These are phyloP conservation scores for Lagocephalus sceleratus DNA, from an alignment of 2,797 vertebrate genomes.

Conservation along the genomic window DNA sequence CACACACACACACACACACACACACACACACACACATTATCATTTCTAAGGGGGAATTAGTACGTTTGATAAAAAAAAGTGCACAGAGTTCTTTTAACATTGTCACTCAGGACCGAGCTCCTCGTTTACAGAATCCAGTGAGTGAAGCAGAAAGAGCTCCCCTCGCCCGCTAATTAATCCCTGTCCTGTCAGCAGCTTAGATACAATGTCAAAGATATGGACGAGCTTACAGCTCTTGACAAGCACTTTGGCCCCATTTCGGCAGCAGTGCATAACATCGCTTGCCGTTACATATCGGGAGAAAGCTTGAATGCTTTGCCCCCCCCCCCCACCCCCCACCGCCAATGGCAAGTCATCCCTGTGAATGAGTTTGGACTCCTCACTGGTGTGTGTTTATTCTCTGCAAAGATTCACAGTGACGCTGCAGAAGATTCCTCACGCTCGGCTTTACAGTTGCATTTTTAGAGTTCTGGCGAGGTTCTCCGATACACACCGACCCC, in stretches of 20 bases:
- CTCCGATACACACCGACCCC: too few species aligned
- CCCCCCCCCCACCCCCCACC: not conserved
- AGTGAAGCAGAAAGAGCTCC: slow-evolving; percentile 57
- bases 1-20: not conserved
- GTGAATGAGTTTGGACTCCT: slow-evolving; percentile 22
- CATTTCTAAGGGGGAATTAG: slow-evolving; percentile 32
- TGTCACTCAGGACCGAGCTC: slow-evolving; percentile 32
- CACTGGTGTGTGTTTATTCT: slow-evolving; percentile 1
- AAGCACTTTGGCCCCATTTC: slow-evolving; percentile 55
- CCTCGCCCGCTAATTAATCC: slow-evolving; percentile 60
- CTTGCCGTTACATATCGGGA: slow-evolving; percentile 44
- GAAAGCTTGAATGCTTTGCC: slow-evolving; percentile 29
- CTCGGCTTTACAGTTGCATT: too few species aligned
- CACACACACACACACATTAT: slow-evolving; percentile 5
- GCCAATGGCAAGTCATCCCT: slow-evolving; percentile 15
- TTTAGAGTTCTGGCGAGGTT: too few species aligned
- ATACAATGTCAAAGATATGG: slow-evolving; percentile 47
- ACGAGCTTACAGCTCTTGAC: slow-evolving; percentile 57
- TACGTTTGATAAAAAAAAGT: slow-evolving; percentile 26
- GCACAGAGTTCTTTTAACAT: slow-evolving; percentile 9
- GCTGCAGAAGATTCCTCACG: slow-evolving; percentile 3
- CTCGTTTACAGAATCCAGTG: slow-evolving; percentile 42
- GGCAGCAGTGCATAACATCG: slow-evolving; percentile 26
- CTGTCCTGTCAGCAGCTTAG: slow-evolving; percentile 44
- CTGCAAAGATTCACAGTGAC: slow-evolving; percentile 9